Evolutionary conservation across 2,888 invertebrate genomes (phyloP).

Genomic region (Drosophila putrida): DNA sequence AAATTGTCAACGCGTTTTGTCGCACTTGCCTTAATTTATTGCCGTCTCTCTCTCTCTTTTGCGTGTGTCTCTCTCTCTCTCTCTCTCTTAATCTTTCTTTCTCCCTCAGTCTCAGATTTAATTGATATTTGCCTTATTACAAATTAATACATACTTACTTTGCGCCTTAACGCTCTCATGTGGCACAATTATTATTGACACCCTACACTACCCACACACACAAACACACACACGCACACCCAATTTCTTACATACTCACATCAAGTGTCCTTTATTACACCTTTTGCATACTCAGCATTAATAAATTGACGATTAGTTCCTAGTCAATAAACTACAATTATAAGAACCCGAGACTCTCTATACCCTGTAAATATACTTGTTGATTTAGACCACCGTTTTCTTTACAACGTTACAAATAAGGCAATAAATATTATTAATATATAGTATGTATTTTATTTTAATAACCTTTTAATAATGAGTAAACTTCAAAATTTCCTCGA

Average conservation of each 20-base stretch:
- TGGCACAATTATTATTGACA: constrained; percentile 2
- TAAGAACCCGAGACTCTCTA: too few relatives aligned
- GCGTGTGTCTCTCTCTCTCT: background rate
- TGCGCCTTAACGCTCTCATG: background rate
- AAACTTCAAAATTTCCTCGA: too few relatives aligned
- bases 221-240: background rate
- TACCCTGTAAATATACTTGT: too few relatives aligned
- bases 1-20: constrained; percentile 34
- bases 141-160: constrained; percentile 30
- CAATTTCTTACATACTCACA: background rate
- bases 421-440: too few relatives aligned
- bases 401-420: too few relatives aligned
- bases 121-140: constrained; percentile 40
- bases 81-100: background rate
- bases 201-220: background rate
- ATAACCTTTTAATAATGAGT: too few relatives aligned
- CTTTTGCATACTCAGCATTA: background rate
- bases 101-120: constrained; percentile 8
- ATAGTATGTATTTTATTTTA: too few relatives aligned
- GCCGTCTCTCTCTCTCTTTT: background rate
- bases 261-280: background rate
- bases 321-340: too few relatives aligned
- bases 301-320: background rate
- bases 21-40: constrained; percentile 13
- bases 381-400: too few relatives aligned